Base-by-base conservation (phyloP, 2,113 vertebrate genomes). In the Phalacrocorax brasilianus region DNA sequence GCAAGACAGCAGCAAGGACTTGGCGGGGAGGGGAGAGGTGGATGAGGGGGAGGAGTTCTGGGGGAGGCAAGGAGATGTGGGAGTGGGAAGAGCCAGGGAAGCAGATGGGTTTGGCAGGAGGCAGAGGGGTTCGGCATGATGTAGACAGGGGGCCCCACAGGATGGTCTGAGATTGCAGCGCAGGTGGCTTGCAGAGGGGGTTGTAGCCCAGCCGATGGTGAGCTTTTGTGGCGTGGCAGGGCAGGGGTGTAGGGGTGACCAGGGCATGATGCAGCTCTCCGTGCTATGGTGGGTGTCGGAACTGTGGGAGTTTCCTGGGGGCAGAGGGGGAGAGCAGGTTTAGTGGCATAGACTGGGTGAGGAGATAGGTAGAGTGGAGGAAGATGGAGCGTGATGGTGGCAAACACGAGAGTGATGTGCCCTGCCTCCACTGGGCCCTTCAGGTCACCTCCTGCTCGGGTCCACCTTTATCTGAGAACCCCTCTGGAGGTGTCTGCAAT, bases 361-460 rank as follows among this genome's bases (percentile, higher is more conserved):
- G 62, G 38, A 66, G 45, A 70, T 8, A 12, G 0, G 0, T 2
- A 8, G 35, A 58, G 35, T 0, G 6, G 11, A 81, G 61, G 56
- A 42, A 44, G 35, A 28, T 33, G 1, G 33, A 71, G 19, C 0
- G 0, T 44, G 61, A 21, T n/a, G 62, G 33, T 66, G 89, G 44
- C 35, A 81, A 67, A 49, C 47, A 65, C 1, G 0, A 77, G 47
- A 42, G 30, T 0, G 1, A 32, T 0, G 2, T 52, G 59, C 85
- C 35, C 82, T 66, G 66, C 53, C 44, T 61, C 85, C 53, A 20
- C 8, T 14, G 13, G 38, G 56, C 61, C 61, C 66, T 61, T 75
- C 24, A 28, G 33, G 71, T 26, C 73, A 45, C 65, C 71, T 75
- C 35, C 63, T 22, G 13, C 56, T 8, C 0, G 1, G 68, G 44